These are phyloP conservation scores for Euwallacea similis DNA, from an alignment of 1,140 invertebrate genomes.

Conservation along the genomic window DNA sequence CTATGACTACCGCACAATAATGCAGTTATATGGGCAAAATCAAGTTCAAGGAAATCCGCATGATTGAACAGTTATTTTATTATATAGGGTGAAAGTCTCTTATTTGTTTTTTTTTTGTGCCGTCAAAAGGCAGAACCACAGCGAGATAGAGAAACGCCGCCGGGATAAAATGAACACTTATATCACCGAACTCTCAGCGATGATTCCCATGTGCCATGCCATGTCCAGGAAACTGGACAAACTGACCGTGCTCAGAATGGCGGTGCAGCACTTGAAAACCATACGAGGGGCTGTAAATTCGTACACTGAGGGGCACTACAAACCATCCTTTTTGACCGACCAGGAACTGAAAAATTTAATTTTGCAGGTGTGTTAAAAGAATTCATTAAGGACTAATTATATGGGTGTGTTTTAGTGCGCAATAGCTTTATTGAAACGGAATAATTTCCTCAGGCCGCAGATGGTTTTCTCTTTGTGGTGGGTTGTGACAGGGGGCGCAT, in stretches of 20 bases:
- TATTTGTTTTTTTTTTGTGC: neutral
- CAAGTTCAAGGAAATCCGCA: constrained; percentile 44
- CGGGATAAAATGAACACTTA: constrained; percentile 97
- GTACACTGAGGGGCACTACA: constrained; percentile 80
- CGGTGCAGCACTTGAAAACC: constrained; percentile 88
- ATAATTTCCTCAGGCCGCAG: constrained; percentile 69
- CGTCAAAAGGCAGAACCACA: constrained; percentile 74
- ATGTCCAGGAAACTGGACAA: constrained; percentile 94
- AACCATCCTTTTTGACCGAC: constrained; percentile 86
- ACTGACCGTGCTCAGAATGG: constrained; percentile 89
- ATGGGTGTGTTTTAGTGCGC: neutral
- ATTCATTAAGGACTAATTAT: neutral
- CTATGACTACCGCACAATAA: constrained; percentile 13
- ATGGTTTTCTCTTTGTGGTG: constrained; percentile 92
- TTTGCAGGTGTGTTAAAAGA: constrained; percentile 56
- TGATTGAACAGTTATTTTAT: constrained; percentile 18
- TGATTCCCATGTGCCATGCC: constrained; percentile 92
- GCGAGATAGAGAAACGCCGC: constrained; percentile 92
- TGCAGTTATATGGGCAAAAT: constrained; percentile 34
- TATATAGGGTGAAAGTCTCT: constrained; percentile 19
- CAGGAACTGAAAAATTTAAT: constrained; percentile 81
- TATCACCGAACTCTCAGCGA: constrained; percentile 85
- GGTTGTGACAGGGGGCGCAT: constrained; percentile 89
- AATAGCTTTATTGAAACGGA: neutral
- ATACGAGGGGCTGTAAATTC: constrained; percentile 76